Percentiles rank a stretch among this genome's conserved stretches.
These are phyloP conservation scores for Drosophila eugracilis DNA, from an alignment of 1,140 invertebrate genomes.

Conservation along the genomic window DNA sequence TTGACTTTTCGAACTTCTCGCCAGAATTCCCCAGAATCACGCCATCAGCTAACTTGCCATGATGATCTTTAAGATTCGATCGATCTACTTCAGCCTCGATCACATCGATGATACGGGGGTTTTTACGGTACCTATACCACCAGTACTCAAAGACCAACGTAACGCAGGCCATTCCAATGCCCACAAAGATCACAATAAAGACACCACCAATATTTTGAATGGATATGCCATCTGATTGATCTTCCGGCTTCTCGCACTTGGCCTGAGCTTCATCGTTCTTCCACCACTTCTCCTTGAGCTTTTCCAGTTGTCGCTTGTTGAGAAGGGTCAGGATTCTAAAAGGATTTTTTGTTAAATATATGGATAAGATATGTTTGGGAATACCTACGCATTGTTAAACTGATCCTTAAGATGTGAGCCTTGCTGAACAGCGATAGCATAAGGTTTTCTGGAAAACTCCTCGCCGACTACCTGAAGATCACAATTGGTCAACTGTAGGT, in stretches of 20 bases:
- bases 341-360: no score
- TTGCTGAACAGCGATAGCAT: conserved; percentile 98
- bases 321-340: conserved; percentile 95
- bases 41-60: conserved; percentile 63
- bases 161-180: conserved; percentile 95
- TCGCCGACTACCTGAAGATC: conserved; percentile 96
- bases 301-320: conserved; percentile 96
- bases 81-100: conserved; percentile 53
- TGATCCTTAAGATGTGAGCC: conserved; percentile 96
- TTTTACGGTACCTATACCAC: conserved; percentile 93
- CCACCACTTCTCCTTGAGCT: conserved; percentile 98
- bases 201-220: conserved; percentile 99
- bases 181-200: conserved; percentile 98
- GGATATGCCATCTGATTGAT: conserved; percentile 97
- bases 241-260: conserved; percentile 94
- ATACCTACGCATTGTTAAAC: conserved; percentile 93
- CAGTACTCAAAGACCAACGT: conserved; percentile 98
- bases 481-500: conserved; percentile 94
- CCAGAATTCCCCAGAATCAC: conserved; percentile 77
- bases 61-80: conserved; percentile 45
- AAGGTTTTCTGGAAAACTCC: conserved; percentile 98
- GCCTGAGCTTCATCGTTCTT: conserved; percentile 92
- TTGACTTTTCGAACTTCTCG: conserved; percentile 78
- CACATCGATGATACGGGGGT: conserved; percentile 86
- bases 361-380: neutral